These are phyloP conservation scores for Lateolabrax maculatus DNA, from an alignment of 2,797 vertebrate species.

Conservation along the genomic window DNA sequence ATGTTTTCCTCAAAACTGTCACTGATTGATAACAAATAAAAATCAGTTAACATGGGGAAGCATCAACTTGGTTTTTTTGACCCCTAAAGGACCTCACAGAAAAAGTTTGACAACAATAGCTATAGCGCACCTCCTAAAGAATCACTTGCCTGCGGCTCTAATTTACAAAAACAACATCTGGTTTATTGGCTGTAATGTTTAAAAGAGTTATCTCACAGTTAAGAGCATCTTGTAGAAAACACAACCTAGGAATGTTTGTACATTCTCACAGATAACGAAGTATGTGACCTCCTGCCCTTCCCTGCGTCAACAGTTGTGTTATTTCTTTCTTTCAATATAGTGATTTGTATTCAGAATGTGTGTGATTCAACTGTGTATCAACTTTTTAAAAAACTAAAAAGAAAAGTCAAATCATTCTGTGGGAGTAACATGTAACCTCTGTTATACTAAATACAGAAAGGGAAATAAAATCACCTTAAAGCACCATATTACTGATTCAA, in stretches of 20 bases:
- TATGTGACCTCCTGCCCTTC: background rate
- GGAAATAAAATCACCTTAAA: too few species aligned
- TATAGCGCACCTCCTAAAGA: too few species aligned
- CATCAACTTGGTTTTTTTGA: too few species aligned
- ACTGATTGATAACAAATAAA: too few species aligned
- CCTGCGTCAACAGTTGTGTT: background rate
- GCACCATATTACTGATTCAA: background rate
- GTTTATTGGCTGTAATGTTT: background rate
- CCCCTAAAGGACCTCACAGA: too few species aligned
- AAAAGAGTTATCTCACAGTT: too few species aligned
- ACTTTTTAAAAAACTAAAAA: background rate
- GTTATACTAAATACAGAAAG: background rate
- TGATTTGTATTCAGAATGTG: background rate
- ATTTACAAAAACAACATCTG: constrained; percentile 6
- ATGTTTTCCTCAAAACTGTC: too few species aligned
- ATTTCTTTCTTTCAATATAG: background rate
- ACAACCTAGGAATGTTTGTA: background rate
- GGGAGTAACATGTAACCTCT: too few species aligned
- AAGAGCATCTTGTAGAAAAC: background rate
- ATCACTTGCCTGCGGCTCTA: too few species aligned
- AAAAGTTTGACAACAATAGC: too few species aligned
- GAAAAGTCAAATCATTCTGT: background rate
- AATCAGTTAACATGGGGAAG: too few species aligned
- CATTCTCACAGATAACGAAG: background rate
- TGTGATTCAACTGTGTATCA: background rate